These are phyloP conservation scores for Oncorhynchus keta DNA, from an alignment of 2,113 vertebrate genomes.

Conservation along the genomic window DNA sequence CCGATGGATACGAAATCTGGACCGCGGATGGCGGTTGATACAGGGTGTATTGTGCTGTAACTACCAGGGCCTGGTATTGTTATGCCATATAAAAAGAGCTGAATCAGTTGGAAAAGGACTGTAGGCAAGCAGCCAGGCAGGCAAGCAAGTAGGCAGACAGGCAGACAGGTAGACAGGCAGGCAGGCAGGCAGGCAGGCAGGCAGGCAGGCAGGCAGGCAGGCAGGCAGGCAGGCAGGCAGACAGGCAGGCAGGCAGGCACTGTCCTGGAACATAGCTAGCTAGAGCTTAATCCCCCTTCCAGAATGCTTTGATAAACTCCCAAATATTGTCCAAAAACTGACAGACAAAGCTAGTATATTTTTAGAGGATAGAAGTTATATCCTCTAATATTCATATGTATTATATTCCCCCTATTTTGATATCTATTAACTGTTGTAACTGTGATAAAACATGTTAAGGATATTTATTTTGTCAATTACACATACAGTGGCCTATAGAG, in stretches of 20 bases:
- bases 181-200: not conserved
- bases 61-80: constrained; percentile 56
- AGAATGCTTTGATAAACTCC: constrained; percentile 57
- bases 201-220: constrained; percentile 17
- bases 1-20: constrained; percentile 67
- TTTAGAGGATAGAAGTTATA: constrained; percentile 31
- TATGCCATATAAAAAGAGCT: constrained; percentile 14
- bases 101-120: constrained; percentile 44
- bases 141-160: constrained; percentile 33
- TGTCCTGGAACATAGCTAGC: constrained; percentile 55
- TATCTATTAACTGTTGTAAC: no score
- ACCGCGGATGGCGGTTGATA: constrained; percentile 48
- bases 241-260: constrained; percentile 37
- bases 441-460: no score
- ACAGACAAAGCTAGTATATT: constrained; percentile 48
- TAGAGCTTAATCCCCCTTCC: constrained; percentile 49
- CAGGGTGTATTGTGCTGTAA: constrained; percentile 31
- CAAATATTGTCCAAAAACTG: constrained; percentile 46
- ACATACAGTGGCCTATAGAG: no score
- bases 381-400: constrained; percentile 72
- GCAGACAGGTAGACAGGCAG: not conserved
- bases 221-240: no score
- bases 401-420: constrained; percentile 35
- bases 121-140: constrained; percentile 21
- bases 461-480: no score